These are phyloP conservation scores for Congeria kusceri DNA, from an alignment of 2,888 invertebrate genomes.

Conservation along the genomic window DNA sequence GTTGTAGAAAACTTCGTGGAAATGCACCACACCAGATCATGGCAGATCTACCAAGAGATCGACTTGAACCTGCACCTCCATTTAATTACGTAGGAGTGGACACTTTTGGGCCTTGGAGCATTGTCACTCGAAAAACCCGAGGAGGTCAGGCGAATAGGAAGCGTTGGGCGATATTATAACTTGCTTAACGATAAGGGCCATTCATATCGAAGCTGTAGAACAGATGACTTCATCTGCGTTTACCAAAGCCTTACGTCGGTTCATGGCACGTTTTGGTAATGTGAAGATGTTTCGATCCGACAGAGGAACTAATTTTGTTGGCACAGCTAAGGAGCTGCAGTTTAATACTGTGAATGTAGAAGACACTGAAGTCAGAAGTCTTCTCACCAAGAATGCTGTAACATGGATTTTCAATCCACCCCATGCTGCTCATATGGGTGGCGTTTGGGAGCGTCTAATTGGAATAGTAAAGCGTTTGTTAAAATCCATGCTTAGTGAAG, in stretches of 20 bases:
- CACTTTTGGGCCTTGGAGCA: slow-evolving; percentile 78
- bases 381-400: slow-evolving; percentile 18
- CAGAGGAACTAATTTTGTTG: slow-evolving; percentile 69
- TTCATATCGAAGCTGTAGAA: slow-evolving; percentile 72
- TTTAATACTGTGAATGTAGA: background rate
- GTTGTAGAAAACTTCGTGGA: slow-evolving; percentile 71
- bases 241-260: slow-evolving; percentile 59
- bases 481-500: too few relatives aligned
- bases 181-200: slow-evolving; percentile 76
- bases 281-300: slow-evolving; percentile 62
- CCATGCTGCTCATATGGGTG: slow-evolving; percentile 67
- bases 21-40: slow-evolving; percentile 71
- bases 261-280: slow-evolving; percentile 63
- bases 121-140: too few relatives aligned
- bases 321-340: slow-evolving; percentile 30
- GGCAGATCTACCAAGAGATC: slow-evolving; percentile 77
- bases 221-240: slow-evolving; percentile 63
- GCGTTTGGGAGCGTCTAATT: slow-evolving; percentile 72
- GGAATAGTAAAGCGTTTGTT: slow-evolving; percentile 34
- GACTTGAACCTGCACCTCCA: slow-evolving; percentile 72
- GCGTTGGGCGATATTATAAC: slow-evolving; percentile 78
- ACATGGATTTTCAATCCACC: slow-evolving; percentile 60
- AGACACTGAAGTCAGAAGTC: background rate
- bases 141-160: slow-evolving; percentile 73
- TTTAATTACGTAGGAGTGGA: slow-evolving; percentile 81